Conservation (phyloP, 37 sponge, comb jelly and placozoan genomes). For the Corticium candelabrum region DNA sequence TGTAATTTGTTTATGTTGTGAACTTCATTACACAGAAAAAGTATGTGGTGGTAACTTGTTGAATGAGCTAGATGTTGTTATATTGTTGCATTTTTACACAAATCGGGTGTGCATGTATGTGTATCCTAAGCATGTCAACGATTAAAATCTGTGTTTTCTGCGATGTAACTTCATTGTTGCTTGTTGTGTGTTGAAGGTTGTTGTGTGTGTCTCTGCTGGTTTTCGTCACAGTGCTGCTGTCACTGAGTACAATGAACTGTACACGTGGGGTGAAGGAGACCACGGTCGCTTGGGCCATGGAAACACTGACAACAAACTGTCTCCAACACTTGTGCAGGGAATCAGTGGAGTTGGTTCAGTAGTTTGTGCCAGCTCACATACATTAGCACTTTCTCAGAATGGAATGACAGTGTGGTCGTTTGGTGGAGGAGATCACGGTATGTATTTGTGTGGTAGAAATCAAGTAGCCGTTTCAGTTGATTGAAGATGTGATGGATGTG, state of each 20-base stretch:
- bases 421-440: constrained; percentile 68
- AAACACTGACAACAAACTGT: background rate
- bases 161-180: constrained; percentile 30
- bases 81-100: too few relatives aligned
- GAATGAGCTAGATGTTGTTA: too few relatives aligned
- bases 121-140: background rate
- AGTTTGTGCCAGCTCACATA: constrained; percentile 67
- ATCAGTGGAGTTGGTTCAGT: constrained; percentile 49
- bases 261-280: constrained; percentile 92
- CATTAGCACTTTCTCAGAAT: constrained; percentile 60
- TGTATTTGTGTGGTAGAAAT: too few relatives aligned
- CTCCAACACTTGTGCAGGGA: constrained; percentile 34
- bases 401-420: constrained; percentile 71
- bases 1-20: too few relatives aligned
- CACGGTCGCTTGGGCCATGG: constrained; percentile 79
- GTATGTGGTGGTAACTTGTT: too few relatives aligned
- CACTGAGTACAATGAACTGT: constrained; percentile 61
- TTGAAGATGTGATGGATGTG: too few relatives aligned
- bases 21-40: too few relatives aligned
- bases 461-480: too few relatives aligned
- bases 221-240: constrained; percentile 83
- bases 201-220: constrained; percentile 65
- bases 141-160: constrained; percentile 35
- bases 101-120: too few relatives aligned
- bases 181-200: constrained; percentile 16